Evolutionary conservation across 2,113 vertebrate genomes (phyloP), one percentile per base, ranked within the genome.

Genomic region (Tamias sibiricus): DNA sequence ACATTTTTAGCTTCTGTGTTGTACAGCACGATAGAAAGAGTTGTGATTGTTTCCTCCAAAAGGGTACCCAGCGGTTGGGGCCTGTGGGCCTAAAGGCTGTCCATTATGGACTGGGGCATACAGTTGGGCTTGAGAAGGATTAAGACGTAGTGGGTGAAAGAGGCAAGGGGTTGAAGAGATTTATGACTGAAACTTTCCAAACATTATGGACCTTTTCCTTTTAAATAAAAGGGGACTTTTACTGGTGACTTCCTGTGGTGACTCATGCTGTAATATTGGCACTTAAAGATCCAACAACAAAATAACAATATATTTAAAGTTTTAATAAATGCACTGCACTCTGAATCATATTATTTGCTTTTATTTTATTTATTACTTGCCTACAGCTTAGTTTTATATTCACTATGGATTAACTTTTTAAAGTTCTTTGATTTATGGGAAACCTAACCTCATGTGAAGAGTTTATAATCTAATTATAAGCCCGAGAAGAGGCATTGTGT

Each of bases 381-480:
- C 82, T 76, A 49, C 12, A 83, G 69, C 75, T 94, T 96, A 47
- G 30, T 66, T 94, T 95, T 94, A 74, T 82, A 68, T 91, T 95
- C 66, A 91, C 8, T 90, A 37, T 92, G 72, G 40, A 79, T 79
- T 90, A 95, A 54, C 79, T 82, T 93, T 76, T 89, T 49, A 28
- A 83, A 83, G 44, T 68, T 93, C 35, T 87, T 92, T 83, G n/a
- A 47, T 95, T 88, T 87, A 87, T 92, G 22, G n/a, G 14, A 95
- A 95, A 69, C 2, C 12, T 87, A 68, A 95, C 66, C 40, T 83
- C 52, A 62, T 77, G 47, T 68, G 68, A 92, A 54, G 87, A 54
- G 76, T 87, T 91, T 92, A 68, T 92, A 93, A 95, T 81, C 66
- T 95, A 95, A 94, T 97, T 90, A 81, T 92, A 94, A 95, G 52